Base-by-base conservation (phyloP, 92 coral and sea anemone species). In the Meandrina meandrites region DNA sequence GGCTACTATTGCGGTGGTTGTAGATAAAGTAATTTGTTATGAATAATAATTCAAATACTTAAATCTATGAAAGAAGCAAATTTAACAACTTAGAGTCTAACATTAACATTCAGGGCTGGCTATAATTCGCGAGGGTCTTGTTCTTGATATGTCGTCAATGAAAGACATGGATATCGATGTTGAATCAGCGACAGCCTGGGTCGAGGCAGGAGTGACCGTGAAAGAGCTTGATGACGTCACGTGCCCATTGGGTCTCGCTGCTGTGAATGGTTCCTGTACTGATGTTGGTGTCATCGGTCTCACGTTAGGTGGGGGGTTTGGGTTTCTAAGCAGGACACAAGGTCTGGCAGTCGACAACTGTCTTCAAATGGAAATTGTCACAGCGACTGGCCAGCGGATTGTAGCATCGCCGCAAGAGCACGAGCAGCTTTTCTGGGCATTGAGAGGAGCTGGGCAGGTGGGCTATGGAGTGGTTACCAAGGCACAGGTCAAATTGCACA, bases 401-500 rank as follows among this genome's bases (percentile, higher is more conserved):
- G 87, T 84, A n/a, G 80, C 87, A 72, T 84, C 87, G 19, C 13
- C 72, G 57, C 80, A 73, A 21, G 56, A 84, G 72, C 87, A 84
- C 57, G 56, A n/a, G 80, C 56, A 84, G 71, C 87, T 84, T 10
- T 84, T 35, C 73, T 84, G 87, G 87, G 87, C 80, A 17, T 42
- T 84, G 12, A 53, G 87, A 54, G 87, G 87, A 34, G 87, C 87
- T 75, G 87, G 87, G 30, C 87, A 84, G 4, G 56, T 84, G 36
- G 87, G 87, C 53, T 84, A 31, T 56, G 87, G 87, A 37, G 87
- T 84, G 79, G 87, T 84, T 84, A 84, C 87, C n/a, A 84, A 57
- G 60, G 80, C 54, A 37, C 87, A 84, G 18, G 72, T 83, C 69
- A 72, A 73, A 83, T 22, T 83, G 56, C 87, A 83, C 27, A 73